Evolutionary conservation across 2,113 vertebrate species (phyloP), one percentile per base, ranked within the genome.

Genomic region (Brienomyrus longianalis): DNA sequence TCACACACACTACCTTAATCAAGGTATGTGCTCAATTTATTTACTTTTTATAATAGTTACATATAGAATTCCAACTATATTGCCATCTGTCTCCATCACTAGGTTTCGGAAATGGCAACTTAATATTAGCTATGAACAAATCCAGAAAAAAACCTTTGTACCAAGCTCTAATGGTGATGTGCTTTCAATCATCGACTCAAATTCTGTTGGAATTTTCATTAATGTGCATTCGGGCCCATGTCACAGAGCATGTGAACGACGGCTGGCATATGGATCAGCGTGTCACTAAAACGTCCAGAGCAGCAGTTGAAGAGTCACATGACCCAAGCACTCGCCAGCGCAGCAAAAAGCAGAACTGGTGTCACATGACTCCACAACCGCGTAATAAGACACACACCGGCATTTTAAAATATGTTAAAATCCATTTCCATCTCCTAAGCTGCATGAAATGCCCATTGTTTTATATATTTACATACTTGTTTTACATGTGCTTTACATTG

Each of bases 401-500:
- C 84, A 10, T 50, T 50, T n/a, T 50, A 3, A 27, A 21, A 31
- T 27, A 51, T 48, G 1, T 86, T 6, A 27, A n/a, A n/a, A 43
- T 86, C 19, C 54, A 62, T 88, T 62, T 47, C 31, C 51, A 87
- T 87, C n/a, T 15, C 47, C 51, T 87, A n/a, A 86, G 43, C n/a
- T 27, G 47, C 43, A 50, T 50, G 21, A n/a, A 86, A 50, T 3
- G 19, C 11, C 8, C 17, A 2, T 66, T 43, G 10, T 88, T 88
- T 88, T 5, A 31, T 43, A 23, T 43, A 27, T 62, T 43, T 45
- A n/a, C 27, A 23, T 54, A 88, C 87, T 51, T 59, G 54, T 50
- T 88, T 88, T 88, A 66, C 52, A 88, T 88, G 31, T 88, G 15
- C 39, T 21, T 66, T 88, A 88, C 56, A 88, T 66, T 47, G 19